phyloP scores from a whole-genome alignment of 2,797 vertebrate genomes.

The Eleutherodactylus coqui region DNA sequence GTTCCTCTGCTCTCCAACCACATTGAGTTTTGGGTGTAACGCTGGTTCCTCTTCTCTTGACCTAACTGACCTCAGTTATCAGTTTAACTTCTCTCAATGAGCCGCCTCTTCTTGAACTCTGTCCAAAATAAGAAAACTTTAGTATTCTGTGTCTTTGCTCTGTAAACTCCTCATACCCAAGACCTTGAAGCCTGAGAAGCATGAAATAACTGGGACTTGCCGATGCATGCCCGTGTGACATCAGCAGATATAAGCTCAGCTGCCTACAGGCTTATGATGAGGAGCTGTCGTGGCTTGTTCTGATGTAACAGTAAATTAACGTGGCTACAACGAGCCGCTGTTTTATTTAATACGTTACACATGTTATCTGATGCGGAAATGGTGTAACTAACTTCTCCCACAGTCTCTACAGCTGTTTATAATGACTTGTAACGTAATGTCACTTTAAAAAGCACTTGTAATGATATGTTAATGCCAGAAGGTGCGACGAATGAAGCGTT shows the following conservation, averaged over 20 bases:
- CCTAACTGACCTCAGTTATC: no score
- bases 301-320: conserved; percentile 57
- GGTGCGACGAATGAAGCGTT: not conserved
- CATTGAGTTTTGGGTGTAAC: no score
- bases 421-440: conserved; percentile 23
- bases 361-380: conserved; percentile 38
- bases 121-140: not conserved
- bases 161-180: conserved; percentile 3
- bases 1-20: no score
- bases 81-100: no score
- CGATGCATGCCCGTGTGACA: conserved; percentile 19
- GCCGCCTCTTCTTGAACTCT: not conserved
- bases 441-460: conserved; percentile 2
- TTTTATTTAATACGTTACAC: conserved; percentile 38
- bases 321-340: conserved; percentile 21
- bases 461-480: conserved; percentile 27
- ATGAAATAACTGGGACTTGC: conserved; percentile 30
- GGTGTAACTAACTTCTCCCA: not conserved
- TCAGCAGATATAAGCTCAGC: conserved; percentile 52
- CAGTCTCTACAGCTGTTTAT: conserved; percentile 3
- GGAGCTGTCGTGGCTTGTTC: conserved; percentile 62
- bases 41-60: no score
- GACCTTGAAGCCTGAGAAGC: not conserved
- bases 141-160: not conserved
- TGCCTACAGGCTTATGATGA: conserved; percentile 59